These are phyloP conservation scores for Scaptodrosophila latifasciaeformis DNA, from an alignment of 2,888 invertebrate genomes.

Conservation along the genomic window DNA sequence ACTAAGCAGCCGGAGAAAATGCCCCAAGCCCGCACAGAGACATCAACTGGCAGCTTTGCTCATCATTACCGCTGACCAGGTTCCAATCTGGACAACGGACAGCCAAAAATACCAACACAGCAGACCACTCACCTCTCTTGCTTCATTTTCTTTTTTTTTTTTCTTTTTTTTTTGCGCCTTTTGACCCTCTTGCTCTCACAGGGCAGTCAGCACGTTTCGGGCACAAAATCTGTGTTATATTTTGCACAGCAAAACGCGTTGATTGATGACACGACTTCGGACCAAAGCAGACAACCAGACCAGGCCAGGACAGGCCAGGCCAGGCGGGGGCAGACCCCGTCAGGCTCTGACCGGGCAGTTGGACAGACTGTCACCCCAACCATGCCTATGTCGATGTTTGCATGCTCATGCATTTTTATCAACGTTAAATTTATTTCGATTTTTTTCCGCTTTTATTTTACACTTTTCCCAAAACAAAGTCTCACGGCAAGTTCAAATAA, in stretches of 20 bases:
- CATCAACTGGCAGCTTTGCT: background rate
- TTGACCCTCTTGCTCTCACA: background rate
- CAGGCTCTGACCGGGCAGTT: background rate
- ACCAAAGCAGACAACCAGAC: too few species aligned
- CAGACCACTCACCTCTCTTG: too few species aligned
- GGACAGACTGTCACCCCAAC: background rate
- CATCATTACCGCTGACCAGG: background rate
- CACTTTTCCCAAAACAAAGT: background rate
- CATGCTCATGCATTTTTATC: slow-evolving; percentile 6
- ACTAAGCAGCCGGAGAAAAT: slow-evolving; percentile 37
- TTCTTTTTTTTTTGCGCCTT: too few species aligned
- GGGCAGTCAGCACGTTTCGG: background rate
- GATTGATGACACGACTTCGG: background rate
- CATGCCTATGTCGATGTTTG: slow-evolving; percentile 21
- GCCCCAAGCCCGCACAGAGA: background rate
- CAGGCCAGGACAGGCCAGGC: background rate
- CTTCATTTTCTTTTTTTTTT: too few species aligned
- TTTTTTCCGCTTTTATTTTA: background rate
- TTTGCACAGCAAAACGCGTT: background rate
- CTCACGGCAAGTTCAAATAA: too few species aligned
- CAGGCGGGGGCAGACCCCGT: background rate
- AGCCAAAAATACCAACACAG: background rate
- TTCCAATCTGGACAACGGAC: too few species aligned
- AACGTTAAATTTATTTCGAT: background rate
- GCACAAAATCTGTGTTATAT: background rate